Evolutionary conservation across 2,888 invertebrate species (phyloP), one percentile per base, ranked within the genome.

Genomic region (Rhabditoides inermis): DNA sequence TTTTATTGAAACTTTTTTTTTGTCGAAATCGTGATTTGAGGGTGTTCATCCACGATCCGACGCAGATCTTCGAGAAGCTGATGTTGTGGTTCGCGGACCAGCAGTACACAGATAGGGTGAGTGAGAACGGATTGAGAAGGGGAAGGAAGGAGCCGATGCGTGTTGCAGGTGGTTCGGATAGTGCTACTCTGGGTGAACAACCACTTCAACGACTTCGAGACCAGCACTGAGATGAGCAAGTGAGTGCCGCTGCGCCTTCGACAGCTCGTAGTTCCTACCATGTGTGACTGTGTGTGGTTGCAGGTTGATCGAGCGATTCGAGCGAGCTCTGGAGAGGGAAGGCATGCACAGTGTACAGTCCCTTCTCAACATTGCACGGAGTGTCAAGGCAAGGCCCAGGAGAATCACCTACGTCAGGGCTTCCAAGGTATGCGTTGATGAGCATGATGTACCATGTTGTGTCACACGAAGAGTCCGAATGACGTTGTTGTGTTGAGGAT

Each of bases 141-240:
- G 22, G 28, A n/a, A 3, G 10, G 10, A 37, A n/a, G n/a, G 37
- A 18, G 10, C 1, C 30, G 45, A 22, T 50, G 23, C 23, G 36
- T 20, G 18, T 48, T 53, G 39, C 30, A 90, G 76, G 94, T 94
- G 3, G 92, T 94, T 0, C 82, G 95, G 55, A 91, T 98, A 0
- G 89, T 98, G 10, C 81, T 98, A 40, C 83, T 95, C 10, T 99
- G 98, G 98, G 94, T 95, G 1, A 95, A 94, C 79, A 95, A 92
- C 79, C 92, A 94, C 79, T 94, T 92, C 77, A 90, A 90, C 37
- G 94, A 94, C 77, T 94, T 94, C 79, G 92, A 92, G 82, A 90
- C 88, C 5, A 89, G 91, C 79, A 86, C 89, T 23, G 85, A 85
- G 55, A 91, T 98, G 91, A 68, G 51, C 41, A 50, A n/a, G 58